Evolutionary conservation across 1,140 invertebrate species (phyloP).

Genomic region (Rhopalosiphum maidis): DNA sequence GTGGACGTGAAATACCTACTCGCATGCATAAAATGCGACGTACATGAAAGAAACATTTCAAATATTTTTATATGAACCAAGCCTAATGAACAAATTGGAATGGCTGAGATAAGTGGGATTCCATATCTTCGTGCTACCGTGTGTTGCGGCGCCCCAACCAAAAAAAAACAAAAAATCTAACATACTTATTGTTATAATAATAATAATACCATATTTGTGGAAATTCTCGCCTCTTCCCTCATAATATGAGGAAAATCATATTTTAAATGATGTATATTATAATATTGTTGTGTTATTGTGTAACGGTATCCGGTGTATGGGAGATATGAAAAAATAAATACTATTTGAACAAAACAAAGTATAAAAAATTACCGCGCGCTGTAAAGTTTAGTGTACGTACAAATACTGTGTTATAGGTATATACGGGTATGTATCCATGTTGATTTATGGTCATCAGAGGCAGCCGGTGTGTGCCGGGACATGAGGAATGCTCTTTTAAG

Average conservation of each 20-base stretch:
- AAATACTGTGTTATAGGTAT: slow-evolving; percentile 44
- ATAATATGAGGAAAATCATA: background rate
- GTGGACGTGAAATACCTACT: background rate
- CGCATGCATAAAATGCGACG: background rate
- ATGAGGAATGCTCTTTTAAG: slow-evolving; percentile 55
- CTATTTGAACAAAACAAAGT: background rate
- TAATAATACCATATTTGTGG: background rate
- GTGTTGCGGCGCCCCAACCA: background rate
- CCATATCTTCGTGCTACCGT: slow-evolving; percentile 16
- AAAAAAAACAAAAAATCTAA: background rate
- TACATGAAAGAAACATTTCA: slow-evolving; percentile 42
- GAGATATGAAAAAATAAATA: background rate
- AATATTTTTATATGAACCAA: slow-evolving; percentile 35
- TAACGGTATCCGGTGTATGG: slow-evolving; percentile 1
- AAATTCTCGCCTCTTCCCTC: background rate
- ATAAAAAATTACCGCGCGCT: background rate
- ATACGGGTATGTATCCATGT: slow-evolving; percentile 49
- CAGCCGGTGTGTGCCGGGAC: slow-evolving; percentile 54
- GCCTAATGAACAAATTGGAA: slow-evolving; percentile 48
- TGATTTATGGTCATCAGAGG: slow-evolving; percentile 57
- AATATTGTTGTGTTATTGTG: background rate
- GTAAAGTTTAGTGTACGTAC: slow-evolving; percentile 48
- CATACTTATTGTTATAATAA: background rate
- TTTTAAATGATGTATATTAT: background rate
- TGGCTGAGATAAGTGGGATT: slow-evolving; percentile 41